Percentiles rank a stretch among this genome's conserved stretches.
These are phyloP conservation scores for Drosophila dives DNA, from an alignment of 2,888 invertebrate species.

Conservation along the genomic window DNA sequence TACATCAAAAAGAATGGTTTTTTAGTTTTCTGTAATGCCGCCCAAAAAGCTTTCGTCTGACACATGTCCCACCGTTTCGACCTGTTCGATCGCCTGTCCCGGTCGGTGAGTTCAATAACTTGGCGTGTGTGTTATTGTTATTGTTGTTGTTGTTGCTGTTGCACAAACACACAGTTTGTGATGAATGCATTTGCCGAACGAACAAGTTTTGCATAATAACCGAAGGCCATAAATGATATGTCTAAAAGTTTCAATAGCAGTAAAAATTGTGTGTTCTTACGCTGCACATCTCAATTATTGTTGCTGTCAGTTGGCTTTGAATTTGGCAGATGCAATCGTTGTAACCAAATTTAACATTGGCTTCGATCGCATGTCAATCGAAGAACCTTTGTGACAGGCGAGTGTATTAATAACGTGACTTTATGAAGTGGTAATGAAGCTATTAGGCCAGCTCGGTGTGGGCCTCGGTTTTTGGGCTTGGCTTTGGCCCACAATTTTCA, in stretches of 20 bases:
- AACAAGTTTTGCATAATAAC: slow-evolving; percentile 81
- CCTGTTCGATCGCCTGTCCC: slow-evolving; percentile 45
- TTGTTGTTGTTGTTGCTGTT: background rate
- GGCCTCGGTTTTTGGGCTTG: slow-evolving; percentile 32
- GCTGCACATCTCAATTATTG: slow-evolving; percentile 63
- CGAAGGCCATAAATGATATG: slow-evolving; percentile 61
- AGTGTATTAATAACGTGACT: slow-evolving; percentile 81
- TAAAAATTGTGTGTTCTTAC: slow-evolving; percentile 43
- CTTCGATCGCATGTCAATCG: slow-evolving; percentile 53
- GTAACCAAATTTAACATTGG: slow-evolving; percentile 34
- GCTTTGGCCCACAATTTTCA: slow-evolving; percentile 75
- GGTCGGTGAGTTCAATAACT: slow-evolving; percentile 79
- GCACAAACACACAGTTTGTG: slow-evolving; percentile 59
- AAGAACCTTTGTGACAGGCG: slow-evolving; percentile 49
- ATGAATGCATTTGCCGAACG: slow-evolving; percentile 71
- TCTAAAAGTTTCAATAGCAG: slow-evolving; percentile 55
- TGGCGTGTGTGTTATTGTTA: slow-evolving; percentile 31
- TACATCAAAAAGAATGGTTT: slow-evolving; percentile 32
- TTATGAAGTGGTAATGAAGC: slow-evolving; percentile 83
- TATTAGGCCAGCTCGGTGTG: slow-evolving; percentile 59
- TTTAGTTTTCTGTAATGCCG: slow-evolving; percentile 48
- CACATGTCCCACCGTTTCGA: slow-evolving; percentile 60
- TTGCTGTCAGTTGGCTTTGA: slow-evolving; percentile 52
- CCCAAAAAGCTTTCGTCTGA: slow-evolving; percentile 56
- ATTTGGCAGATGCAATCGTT: slow-evolving; percentile 67